phyloP scores from a whole-genome alignment of 1,140 invertebrate species.

The Trichonephila inaurata region DNA sequence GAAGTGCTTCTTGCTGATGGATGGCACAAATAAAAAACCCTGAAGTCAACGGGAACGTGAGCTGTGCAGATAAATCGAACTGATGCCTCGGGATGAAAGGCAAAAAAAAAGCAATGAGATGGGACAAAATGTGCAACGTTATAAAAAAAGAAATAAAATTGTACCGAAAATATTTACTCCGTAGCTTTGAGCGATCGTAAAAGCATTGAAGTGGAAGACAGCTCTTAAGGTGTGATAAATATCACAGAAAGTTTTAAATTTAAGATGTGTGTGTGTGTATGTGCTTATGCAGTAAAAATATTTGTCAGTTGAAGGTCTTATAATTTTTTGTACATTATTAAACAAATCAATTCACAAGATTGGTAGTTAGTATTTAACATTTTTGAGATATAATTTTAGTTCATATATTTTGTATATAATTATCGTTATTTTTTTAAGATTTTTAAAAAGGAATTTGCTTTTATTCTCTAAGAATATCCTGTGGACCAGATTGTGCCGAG shows the following conservation, averaged over 20 bases:
- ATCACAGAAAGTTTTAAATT: neutral
- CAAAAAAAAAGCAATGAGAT: conserved; percentile 6
- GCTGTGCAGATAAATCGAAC: conserved; percentile 18
- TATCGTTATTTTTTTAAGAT: no score
- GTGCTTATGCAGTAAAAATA: neutral
- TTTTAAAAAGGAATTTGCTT: no score
- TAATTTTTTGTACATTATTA: neutral
- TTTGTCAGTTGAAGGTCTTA: neutral
- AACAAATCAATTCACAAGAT: neutral
- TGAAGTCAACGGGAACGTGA: conserved; percentile 32
- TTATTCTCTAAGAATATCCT: no score
- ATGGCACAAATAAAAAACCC: conserved; percentile 30
- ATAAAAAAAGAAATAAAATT: neutral
- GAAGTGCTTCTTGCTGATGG: conserved; percentile 14
- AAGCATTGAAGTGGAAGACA: neutral
- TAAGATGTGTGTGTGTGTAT: neutral
- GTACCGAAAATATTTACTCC: neutral
- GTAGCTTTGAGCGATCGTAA: neutral
- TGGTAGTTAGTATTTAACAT: no score
- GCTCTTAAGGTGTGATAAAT: neutral
- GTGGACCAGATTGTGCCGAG: no score
- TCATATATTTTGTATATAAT: no score
- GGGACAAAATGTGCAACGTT: neutral
- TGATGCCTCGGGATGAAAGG: neutral
- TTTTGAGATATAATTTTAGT: no score